Evolutionary conservation across 1,140 invertebrate genomes (phyloP), one percentile per base, ranked within the genome.

Genomic region (Megathymus violae): DNA sequence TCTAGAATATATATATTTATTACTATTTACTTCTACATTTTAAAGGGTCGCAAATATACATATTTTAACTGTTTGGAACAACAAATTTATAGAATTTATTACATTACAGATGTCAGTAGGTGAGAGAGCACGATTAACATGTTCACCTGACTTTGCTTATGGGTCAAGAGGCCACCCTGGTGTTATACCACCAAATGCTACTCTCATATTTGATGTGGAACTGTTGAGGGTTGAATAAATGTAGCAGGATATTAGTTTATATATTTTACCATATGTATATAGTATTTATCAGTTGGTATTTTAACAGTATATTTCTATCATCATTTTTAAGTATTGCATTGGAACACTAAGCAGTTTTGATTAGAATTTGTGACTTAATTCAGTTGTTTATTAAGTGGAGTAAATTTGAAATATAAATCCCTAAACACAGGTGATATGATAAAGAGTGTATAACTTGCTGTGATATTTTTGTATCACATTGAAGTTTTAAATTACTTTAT

Each of bases 121-220:
- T 9, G 95, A 99, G 87, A 93, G 97, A 64, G 97, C 98, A 22
- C 97, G 93, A 84, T 85, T 99, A 68, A 97, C 95, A 50, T 98
- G 98, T 87, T 96, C 96, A 4, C 96, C 98, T 9, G 98, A 99
- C 79, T 97, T 95, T 93, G 98, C 96, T 40, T 99, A 98, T 85
- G 97, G 97, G 10, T 93, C 94, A 22, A 92, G 95, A 78, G 97
- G 97, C 46, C 97, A 98, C 88, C 97, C 97, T 69, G 97, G 97
- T 74, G 94, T 97, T 89, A 99, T 99, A 86, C 98, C 98, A 72
- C 96, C 97, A 68, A 98, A 99, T 92, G 93, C 97, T 11, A 97
- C 95, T 51, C 93, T 99, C 25, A 96, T 98, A 79, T 99, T 99
- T 87, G 98, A 99, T 89, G 98, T 99, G 69, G 98, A 99, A 91